These are phyloP conservation scores for Hydriomena furcata DNA, from an alignment of 2,888 invertebrate genomes.

Conservation along the genomic window DNA sequence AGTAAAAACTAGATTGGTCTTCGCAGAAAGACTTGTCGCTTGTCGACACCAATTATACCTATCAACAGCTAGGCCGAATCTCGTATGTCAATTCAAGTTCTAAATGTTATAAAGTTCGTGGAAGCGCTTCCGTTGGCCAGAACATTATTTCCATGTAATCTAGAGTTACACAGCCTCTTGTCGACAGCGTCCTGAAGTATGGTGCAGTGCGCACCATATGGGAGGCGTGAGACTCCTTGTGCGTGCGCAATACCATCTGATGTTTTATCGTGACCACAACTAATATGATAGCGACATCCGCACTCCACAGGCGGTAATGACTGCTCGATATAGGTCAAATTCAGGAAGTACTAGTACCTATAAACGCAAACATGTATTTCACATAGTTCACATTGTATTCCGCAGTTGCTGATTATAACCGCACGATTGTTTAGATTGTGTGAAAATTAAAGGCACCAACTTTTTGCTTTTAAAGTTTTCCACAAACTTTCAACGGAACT, in stretches of 20 bases:
- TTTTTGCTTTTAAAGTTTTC: not conserved
- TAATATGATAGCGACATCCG: slow-evolving; percentile 70
- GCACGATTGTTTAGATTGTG: not conserved
- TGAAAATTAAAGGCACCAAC: not conserved
- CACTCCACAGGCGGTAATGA: slow-evolving; percentile 63
- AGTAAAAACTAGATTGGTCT: slow-evolving; percentile 2
- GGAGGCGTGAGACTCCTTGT: slow-evolving; percentile 49
- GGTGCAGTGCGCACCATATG: slow-evolving; percentile 54
- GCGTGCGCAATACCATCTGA: slow-evolving; percentile 54
- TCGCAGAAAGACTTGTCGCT: slow-evolving; percentile 4
- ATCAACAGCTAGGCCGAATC: slow-evolving; percentile 1
- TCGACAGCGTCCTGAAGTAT: slow-evolving; percentile 37
- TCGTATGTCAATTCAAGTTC: not conserved
- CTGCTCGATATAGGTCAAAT: slow-evolving; percentile 59
- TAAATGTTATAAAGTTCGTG: not conserved
- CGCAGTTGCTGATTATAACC: not conserved
- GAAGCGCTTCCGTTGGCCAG: slow-evolving; percentile 13
- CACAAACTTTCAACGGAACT: too few relatives aligned
- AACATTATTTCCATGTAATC: slow-evolving; percentile 17
- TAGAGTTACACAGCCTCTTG: slow-evolving; percentile 6
- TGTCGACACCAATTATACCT: slow-evolving; percentile 1
- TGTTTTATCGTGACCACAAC: slow-evolving; percentile 59
- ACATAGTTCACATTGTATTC: slow-evolving; percentile 29
- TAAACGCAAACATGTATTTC: slow-evolving; percentile 64
- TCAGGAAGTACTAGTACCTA: slow-evolving; percentile 76